phyloP scores from a whole-genome alignment of 2,888 invertebrate species.

The Megamerina dolium region DNA sequence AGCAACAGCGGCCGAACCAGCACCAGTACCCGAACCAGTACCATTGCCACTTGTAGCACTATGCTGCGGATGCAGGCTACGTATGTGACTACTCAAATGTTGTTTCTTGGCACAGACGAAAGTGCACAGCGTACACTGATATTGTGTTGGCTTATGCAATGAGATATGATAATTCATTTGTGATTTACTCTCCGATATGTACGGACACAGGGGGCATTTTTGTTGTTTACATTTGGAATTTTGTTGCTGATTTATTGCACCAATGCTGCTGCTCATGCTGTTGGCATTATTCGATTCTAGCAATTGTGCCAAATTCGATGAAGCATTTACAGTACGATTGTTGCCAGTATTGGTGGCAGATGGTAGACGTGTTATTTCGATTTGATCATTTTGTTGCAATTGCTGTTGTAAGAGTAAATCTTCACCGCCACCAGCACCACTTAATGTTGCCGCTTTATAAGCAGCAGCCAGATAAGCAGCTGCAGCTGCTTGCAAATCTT shows the following conservation, averaged over 20 bases:
- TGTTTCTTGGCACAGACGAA: constrained; percentile 78
- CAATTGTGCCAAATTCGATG: constrained; percentile 22
- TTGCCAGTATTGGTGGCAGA: constrained; percentile 9
- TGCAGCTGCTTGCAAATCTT: constrained; percentile 38
- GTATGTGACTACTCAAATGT: constrained; percentile 75
- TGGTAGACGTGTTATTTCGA: constrained; percentile 43
- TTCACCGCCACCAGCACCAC: constrained; percentile 22
- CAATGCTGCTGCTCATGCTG: constrained; percentile 6
- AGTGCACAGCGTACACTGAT: constrained; percentile 74
- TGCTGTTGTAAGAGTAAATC: constrained; percentile 33
- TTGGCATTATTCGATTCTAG: constrained; percentile 16
- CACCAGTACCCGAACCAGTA: constrained; percentile 5
- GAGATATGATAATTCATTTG: constrained; percentile 83
- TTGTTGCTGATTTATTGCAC: constrained; percentile 15
- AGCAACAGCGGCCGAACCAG: constrained; percentile 4
- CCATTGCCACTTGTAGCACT: constrained; percentile 8
- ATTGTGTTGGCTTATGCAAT: constrained; percentile 58
- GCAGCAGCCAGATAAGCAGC: constrained; percentile 36
- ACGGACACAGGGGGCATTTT: constrained; percentile 74
- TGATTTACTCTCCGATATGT: constrained; percentile 78
- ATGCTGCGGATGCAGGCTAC: constrained; percentile 52
- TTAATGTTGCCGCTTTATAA: constrained; percentile 32
- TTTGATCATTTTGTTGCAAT: constrained; percentile 43
- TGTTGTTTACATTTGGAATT: constrained; percentile 58
- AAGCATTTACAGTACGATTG: constrained; percentile 7